These are phyloP conservation scores for Natrix natrix DNA, from an alignment of 2,797 vertebrate genomes.

Conservation along the genomic window DNA sequence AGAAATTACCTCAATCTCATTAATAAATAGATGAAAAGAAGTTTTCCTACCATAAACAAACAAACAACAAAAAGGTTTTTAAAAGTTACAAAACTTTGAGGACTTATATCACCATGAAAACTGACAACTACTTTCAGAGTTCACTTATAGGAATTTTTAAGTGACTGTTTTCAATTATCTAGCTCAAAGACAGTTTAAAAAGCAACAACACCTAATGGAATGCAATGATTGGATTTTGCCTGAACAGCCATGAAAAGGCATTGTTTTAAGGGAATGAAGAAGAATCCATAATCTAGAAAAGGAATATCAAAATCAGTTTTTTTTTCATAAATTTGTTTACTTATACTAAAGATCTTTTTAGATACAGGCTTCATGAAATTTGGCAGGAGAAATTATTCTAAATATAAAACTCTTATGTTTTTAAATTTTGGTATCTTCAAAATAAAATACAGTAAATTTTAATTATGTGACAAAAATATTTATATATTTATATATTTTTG, in stretches of 20 bases:
- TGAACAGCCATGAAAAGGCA: not conserved
- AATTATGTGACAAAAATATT: not conserved
- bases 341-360: not conserved
- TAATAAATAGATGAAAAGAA: not conserved
- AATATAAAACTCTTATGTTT: not conserved
- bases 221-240: not conserved
- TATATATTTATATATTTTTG: not conserved
- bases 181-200: not conserved
- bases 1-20: not conserved
- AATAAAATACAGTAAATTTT: not conserved
- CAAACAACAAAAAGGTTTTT: not conserved
- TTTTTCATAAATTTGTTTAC: not conserved
- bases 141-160: not conserved
- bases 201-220: not conserved
- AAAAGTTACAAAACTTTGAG: not conserved
- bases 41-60: not conserved
- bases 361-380: not conserved
- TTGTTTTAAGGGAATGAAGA: not conserved
- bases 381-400: not conserved
- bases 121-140: not conserved
- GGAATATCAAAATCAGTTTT: not conserved
- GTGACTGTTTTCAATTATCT: not conserved
- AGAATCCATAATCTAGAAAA: not conserved
- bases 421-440: not conserved
- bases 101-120: not conserved